These are phyloP conservation scores for Squalus acanthias DNA, from an alignment of 2,797 vertebrate genomes.

Conservation along the genomic window DNA sequence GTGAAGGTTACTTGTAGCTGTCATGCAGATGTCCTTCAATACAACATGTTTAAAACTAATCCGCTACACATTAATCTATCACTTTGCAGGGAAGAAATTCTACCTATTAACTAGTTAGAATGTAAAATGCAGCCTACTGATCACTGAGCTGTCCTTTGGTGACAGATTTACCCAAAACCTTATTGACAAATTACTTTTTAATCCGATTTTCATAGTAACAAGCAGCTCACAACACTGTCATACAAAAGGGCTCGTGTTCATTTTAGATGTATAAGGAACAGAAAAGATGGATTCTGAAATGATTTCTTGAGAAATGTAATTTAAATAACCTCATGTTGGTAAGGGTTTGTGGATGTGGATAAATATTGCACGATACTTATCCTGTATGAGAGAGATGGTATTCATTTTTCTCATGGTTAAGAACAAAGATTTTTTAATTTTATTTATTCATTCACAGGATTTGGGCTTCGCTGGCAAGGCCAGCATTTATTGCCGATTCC, in stretches of 20 bases:
- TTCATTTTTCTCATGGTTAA: not conserved
- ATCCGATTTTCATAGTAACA: not conserved
- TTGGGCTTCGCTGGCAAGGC: too few species aligned
- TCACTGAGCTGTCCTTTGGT: not conserved
- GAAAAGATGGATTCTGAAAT: too few species aligned
- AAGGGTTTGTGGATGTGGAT: not conserved
- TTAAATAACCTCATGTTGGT: not conserved
- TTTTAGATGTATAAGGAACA: too few species aligned
- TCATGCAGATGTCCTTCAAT: too few species aligned
- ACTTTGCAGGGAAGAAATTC: not conserved
- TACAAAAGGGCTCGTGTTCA: too few species aligned
- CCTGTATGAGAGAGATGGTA: not conserved
- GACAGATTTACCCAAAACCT: not conserved
- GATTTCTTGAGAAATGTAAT: not conserved
- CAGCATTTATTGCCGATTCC: too few species aligned
- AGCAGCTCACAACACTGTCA: not conserved
- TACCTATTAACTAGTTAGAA: not conserved
- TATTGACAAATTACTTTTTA: not conserved
- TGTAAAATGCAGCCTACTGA: not conserved
- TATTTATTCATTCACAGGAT: too few species aligned
- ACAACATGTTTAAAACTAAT: not conserved
- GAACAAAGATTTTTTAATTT: not conserved
- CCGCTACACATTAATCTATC: not conserved
- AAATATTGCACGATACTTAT: not conserved
- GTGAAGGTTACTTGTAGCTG: not conserved